phyloP scores from a whole-genome alignment of 2,113 vertebrate species.

The Salvelinus fontinalis region DNA sequence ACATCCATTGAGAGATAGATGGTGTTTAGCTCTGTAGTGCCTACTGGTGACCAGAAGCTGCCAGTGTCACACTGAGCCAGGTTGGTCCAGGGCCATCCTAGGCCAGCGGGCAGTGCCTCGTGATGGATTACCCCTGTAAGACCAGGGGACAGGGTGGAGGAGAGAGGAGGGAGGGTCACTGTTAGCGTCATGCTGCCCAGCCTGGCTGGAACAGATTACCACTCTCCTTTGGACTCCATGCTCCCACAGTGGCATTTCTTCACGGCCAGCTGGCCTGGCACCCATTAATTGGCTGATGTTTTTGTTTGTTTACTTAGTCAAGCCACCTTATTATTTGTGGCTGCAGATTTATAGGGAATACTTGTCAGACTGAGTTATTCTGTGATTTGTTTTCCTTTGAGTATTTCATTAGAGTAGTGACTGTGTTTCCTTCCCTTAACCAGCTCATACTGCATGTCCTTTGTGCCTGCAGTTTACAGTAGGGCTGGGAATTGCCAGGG shows the following conservation, averaged over 20 bases:
- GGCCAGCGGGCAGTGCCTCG: slow-evolving; percentile 51
- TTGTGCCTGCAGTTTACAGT: not conserved
- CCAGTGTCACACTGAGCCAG: slow-evolving; percentile 39
- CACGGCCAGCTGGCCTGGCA: slow-evolving; percentile 47
- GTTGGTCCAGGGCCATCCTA: slow-evolving; percentile 38
- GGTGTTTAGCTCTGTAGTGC: slow-evolving; percentile 47
- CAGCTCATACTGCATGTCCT: not conserved
- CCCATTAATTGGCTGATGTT: slow-evolving; percentile 22
- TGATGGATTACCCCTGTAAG: slow-evolving; percentile 72
- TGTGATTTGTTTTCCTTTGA: not conserved
- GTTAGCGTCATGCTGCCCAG: slow-evolving; percentile 46
- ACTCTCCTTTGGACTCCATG: slow-evolving; percentile 38
- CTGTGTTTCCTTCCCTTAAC: not conserved
- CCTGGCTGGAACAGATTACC: slow-evolving; percentile 53
- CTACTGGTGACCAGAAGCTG: slow-evolving; percentile 11
- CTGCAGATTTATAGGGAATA: slow-evolving; percentile 18
- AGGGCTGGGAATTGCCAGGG: too few species aligned
- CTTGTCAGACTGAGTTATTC: not conserved
- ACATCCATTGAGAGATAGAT: slow-evolving; percentile 50
- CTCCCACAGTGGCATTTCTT: slow-evolving; percentile 45
- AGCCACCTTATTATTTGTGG: slow-evolving; percentile 17
- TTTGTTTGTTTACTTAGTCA: slow-evolving; percentile 30
- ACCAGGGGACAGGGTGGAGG: slow-evolving; percentile 18
- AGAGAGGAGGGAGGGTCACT: slow-evolving; percentile 45
- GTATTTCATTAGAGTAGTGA: not conserved